Conservation (phyloP, 2,888 invertebrate genomes). For the Trissoscelio sp. region DNA sequence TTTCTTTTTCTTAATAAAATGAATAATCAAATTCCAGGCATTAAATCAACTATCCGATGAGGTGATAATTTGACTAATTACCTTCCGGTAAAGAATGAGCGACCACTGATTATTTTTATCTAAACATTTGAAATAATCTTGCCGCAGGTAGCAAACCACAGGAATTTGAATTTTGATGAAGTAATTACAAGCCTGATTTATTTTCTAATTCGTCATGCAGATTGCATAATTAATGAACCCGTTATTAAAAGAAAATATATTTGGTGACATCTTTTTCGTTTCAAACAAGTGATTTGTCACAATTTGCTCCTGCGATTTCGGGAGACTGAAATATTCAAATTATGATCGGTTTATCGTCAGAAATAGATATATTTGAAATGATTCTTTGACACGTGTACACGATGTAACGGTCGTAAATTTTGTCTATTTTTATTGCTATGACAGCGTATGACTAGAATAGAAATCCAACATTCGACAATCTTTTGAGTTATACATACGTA, state of each 20-base stretch:
- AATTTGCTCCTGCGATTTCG: neutral
- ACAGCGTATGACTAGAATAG: slow-evolving; percentile 60
- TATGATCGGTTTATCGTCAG: slow-evolving; percentile 33
- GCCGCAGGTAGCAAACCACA: slow-evolving; percentile 48
- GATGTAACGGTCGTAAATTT: slow-evolving; percentile 43
- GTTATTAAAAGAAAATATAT: neutral
- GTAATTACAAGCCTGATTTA: slow-evolving; percentile 47
- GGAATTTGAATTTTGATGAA: slow-evolving; percentile 48
- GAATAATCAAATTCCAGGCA: neutral
- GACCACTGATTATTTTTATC: slow-evolving; percentile 55
- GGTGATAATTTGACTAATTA: slow-evolving; percentile 67
- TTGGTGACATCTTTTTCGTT: neutral
- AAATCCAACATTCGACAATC: slow-evolving; percentile 58
- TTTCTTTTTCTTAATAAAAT: no score
- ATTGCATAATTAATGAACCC: slow-evolving; percentile 21
- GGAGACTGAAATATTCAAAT: slow-evolving; percentile 13
- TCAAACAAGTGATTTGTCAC: slow-evolving; percentile 14
- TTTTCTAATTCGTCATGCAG: slow-evolving; percentile 23
- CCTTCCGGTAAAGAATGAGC: slow-evolving; percentile 11
- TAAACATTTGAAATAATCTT: slow-evolving; percentile 23
- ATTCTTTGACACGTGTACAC: slow-evolving; percentile 46
- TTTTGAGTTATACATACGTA: slow-evolving; percentile 40
- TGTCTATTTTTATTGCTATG: slow-evolving; percentile 56
- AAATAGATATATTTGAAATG: slow-evolving; percentile 46
- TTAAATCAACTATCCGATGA: slow-evolving; percentile 37